Base-by-base conservation (phyloP, 2,888 invertebrate genomes). In the Cephus runcator region DNA sequence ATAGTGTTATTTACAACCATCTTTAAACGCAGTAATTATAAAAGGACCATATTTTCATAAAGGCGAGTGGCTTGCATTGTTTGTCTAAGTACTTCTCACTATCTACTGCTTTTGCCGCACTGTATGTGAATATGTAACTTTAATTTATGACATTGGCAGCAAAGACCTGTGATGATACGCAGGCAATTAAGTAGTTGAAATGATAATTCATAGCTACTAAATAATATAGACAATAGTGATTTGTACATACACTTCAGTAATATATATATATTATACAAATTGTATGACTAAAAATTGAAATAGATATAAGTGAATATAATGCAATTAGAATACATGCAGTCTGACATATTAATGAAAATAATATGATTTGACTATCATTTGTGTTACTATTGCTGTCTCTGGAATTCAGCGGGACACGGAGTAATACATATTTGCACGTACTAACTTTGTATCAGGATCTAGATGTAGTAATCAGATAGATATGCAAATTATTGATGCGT, bases 221-320 rank as follows among this genome's bases (percentile, higher is more conserved):
- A 69, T 69, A 69, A 69, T 56, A 56, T 74, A 79, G 76, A 79
- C 69, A 76, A 73, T 79, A 79, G 76, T 73, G 74, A 77, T 76
- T 79, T 79, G 79, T 79, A 79, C 69, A 79, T 79, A 79, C 79
- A 79, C 76, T 76, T 73, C 56, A 77, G 76, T 76, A 76, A 76
- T 79, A 79, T 79, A 76, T 76, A 78, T 78, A 75, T 79, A 79
- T 35, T 73, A 74, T 68, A 79, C 40, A 73, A 73, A 74, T 73
- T 76, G 73, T 76, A 79, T 69, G 12, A 35, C 34, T 34, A 76
- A 34, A 31, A 69, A 76, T 76, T 74, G 69, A 69, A 76, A 74
- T 79, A 78, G 73, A 30, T 34, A 23, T 79, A 34, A 76, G 73
- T 76, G 68, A 76, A 73, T 78, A 35, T 36, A 76, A 34, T 76